Evolutionary conservation across 2,888 invertebrate genomes (phyloP).

Genomic region (Deilephila porcellus): DNA sequence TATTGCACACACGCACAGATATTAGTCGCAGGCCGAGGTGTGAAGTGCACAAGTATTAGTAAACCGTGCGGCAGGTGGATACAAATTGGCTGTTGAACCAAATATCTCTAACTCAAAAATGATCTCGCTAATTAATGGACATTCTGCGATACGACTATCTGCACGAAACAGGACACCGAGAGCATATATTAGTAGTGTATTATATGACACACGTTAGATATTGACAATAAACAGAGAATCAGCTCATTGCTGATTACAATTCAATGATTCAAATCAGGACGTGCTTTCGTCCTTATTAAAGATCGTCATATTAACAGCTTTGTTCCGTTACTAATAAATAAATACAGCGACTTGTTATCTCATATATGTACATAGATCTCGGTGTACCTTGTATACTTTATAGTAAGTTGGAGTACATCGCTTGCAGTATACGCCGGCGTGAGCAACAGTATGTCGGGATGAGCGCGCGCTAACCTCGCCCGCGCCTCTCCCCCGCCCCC

Average conservation of each 20-base stretch:
- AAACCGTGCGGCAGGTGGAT: neutral
- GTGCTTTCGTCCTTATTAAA: too few relatives aligned
- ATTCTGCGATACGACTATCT: neutral
- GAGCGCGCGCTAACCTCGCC: neutral
- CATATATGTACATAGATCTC: too few relatives aligned
- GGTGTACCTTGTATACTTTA: too few relatives aligned
- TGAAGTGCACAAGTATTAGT: conserved; percentile 2
- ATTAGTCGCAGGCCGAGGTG: neutral
- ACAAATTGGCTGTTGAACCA: neutral
- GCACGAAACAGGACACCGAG: neutral
- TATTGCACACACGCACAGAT: neutral
- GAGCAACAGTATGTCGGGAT: neutral
- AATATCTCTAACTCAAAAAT: neutral
- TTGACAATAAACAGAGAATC: neutral
- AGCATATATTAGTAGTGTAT: neutral
- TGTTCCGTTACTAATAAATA: neutral
- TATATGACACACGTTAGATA: neutral
- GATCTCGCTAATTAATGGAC: neutral
- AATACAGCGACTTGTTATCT: too few relatives aligned
- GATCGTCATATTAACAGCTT: neutral
- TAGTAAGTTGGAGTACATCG: neutral
- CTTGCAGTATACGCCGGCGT: neutral
- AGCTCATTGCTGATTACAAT: too few relatives aligned
- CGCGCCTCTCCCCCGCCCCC: neutral
- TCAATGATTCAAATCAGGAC: too few relatives aligned